Base-by-base conservation (phyloP, 1,140 invertebrate species). In the Charaxes varanes region DNA sequence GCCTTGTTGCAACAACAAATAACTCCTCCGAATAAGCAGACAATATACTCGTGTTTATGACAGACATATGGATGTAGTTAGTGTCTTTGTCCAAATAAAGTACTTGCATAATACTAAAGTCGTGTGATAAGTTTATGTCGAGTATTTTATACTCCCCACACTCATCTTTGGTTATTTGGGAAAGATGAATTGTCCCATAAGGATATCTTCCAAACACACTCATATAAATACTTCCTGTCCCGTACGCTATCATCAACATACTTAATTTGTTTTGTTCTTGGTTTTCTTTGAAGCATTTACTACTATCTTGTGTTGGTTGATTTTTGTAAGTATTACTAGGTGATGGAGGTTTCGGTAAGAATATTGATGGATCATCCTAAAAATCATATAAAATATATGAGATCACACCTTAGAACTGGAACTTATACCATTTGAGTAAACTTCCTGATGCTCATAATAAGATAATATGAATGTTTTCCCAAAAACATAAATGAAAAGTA, bases 161-260 rank as follows among this genome's bases (percentile, higher is more conserved):
- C n/a, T 85, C 80, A 66, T 83, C 73, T 33, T 83, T 67, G 4
- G 87, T 68, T 28, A 87, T 71, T 41, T 88, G 69, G 6, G 82
- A 85, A 6, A 95, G 53, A 62, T 90, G 83, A 22, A 96, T 87
- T 23, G 86, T 87, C 2, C 91, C 92, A 68, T 91, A 91, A 7
- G 91, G 90, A 66, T 95, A 93, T 54, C 94, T 89, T 12, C 96
- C 96, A 85, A 95, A 95, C 0, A 95, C 89, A 68, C 91, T 91
- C 50, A 97, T 85, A 53, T 90, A 86, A 6, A 97, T 82, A 44
- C 88, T 86, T 1, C 93, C 92, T 65, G 86, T 86, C 26, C 89
- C 87, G 62, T 92, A 92, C 14, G 93, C 94, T 36, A 95, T 86
- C 37, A 95, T 68, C n/a, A 96, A 74, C 52, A 95, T 87, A 74